Base-by-base conservation (phyloP, 1,140 invertebrate species). In the Thaumetopoea pityocampa region DNA sequence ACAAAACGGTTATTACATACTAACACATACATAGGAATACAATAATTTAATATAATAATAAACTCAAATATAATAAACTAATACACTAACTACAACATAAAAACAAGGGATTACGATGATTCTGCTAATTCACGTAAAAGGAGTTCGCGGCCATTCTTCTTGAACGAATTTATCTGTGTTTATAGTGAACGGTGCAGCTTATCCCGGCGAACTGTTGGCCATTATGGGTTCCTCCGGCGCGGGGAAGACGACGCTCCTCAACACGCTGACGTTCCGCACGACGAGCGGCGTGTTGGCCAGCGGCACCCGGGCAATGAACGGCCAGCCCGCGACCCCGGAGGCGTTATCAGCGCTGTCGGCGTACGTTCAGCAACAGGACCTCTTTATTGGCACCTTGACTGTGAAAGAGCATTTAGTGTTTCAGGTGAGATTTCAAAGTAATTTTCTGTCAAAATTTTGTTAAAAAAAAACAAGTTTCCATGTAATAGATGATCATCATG, bases 141-240 rank as follows among this genome's bases (percentile, higher is more conserved):
- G n/a, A n/a, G n/a, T 2, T 4, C n/a, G 10, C 17, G 11, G 14
- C 4, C 23, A 3, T 14, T 3, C 10, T 11, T 23, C 19, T 18
- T 12, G 2, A 0, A 6, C 20, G 5, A 1, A 11, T 18, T 26
- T 7, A 5, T 14, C 7, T 5, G 73, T 11, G 49, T 22, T 50
- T 74, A n/a, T 50, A 94, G 95, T 96, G 1, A 92, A 88, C 49
- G 96, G 97, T 5, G 89, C 93, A 1, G 96, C 95, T 0, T 90
- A 92, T 73, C 94, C 96, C 3, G 96, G 96, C 2, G 94, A 97
- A 71, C 78, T 98, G 11, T 71, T 98, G 35, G 96, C 96, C 2
- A 92, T 98, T 11, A 93, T 99, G 92, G 97, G 97, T 2, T 93
- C 96, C 2, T 97, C 95, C 12, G 97, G 97, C 0, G 94, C 97